Evolutionary conservation across 2,797 vertebrate species (phyloP), one percentile per base, ranked within the genome.

Genomic region (Merluccius polli): DNA sequence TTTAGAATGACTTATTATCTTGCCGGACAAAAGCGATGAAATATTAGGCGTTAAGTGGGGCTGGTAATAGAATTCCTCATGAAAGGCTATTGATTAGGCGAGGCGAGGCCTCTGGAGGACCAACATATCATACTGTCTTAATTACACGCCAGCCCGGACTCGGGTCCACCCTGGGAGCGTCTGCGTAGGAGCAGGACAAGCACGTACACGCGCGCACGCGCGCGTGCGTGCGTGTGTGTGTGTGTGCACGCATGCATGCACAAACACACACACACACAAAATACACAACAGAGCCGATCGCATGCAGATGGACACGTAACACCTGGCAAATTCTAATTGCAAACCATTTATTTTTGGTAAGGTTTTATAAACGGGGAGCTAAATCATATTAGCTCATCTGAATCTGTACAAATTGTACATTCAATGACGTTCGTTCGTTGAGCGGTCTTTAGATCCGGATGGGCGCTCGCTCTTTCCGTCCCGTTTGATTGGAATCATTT

Each of bases 31-130:
- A 92, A 91, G 90, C 91, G 89, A 89, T 94, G 93, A 93, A 93
- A 94, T 94, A 93, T 93, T 92, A 94, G 92, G 88, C 90, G 91
- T 89, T 94, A 94, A 94, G 93, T 93, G 90, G 92, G 21, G 30
- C 83, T 84, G 87, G 92, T 94, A 94, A 94, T 92, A 89, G 88
- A 92, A 93, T 91, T 91, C 92, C 89, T 91, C 88, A 84, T 90
- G 87, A 92, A 92, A 91, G 91, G 86, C 88, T 82, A 94, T 94
- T 92, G 93, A 95, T 94, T 91, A 85, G 89, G 82, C 82, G 79
- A 79, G 85, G 75, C 86, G 35, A 4, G 83, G 80, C 83, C 91
- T 87, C 86, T 44, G 65, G 89, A 93, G 92, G 90, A 87, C 90
- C 88, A 85, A 81, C 88, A 87, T 88, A 92, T 90, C 90, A 85